These are phyloP conservation scores for Ramazzottius varieornatus DNA, from an alignment of 2,888 invertebrate species.

Conservation along the genomic window DNA sequence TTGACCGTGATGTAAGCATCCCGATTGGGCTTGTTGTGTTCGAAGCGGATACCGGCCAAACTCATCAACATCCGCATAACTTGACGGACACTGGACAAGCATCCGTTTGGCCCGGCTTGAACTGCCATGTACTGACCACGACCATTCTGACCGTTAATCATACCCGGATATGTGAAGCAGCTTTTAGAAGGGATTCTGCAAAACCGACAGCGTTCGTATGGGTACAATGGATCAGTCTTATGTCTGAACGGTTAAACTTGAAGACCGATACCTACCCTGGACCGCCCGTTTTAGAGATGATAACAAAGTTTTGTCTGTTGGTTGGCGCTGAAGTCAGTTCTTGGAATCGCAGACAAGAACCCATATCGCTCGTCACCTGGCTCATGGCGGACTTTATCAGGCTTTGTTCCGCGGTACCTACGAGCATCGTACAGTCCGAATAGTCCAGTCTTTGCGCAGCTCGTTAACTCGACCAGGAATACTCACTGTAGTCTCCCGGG, in stretches of 20 bases:
- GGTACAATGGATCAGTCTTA: too few species aligned
- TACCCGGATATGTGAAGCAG: neutral
- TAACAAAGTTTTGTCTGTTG: neutral
- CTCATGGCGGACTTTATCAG: neutral
- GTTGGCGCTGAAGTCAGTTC: neutral
- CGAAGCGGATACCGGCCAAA: neutral
- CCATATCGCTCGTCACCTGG: neutral
- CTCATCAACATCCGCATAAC: neutral
- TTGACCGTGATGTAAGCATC: neutral
- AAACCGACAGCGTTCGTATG: too few species aligned
- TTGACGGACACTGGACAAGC: neutral
- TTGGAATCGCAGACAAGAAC: neutral
- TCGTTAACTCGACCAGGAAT: too few species aligned
- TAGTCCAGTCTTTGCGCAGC: too few species aligned
- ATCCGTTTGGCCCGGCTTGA: neutral
- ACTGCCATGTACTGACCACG: neutral
- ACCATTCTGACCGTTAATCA: neutral
- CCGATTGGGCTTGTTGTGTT: constrained; percentile 1
- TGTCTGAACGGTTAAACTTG: too few species aligned
- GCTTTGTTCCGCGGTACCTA: neutral
- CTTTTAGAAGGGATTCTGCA: neutral
- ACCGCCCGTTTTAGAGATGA: neutral
- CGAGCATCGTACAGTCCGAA: too few species aligned
- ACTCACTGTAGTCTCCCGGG: neutral
- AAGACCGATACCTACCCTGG: too few species aligned